These are phyloP conservation scores for Sebastes schlegelii DNA, from an alignment of 2,113 vertebrate genomes.

Conservation along the genomic window DNA sequence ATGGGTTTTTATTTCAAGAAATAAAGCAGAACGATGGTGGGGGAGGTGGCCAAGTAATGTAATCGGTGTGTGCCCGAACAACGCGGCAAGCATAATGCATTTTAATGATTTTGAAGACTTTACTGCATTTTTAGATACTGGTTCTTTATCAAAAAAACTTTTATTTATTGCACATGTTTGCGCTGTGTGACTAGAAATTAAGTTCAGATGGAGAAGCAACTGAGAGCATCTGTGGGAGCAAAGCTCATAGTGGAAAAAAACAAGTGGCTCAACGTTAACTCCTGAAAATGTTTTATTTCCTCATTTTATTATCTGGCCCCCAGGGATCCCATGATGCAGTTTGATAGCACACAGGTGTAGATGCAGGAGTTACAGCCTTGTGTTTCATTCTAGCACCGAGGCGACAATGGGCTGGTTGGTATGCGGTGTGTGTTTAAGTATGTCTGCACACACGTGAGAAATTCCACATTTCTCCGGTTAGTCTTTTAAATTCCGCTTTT, in stretches of 20 bases:
- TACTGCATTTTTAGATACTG: background rate
- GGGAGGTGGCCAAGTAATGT: too few species aligned
- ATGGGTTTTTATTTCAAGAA: too few species aligned
- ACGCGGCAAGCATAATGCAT: background rate
- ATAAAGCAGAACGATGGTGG: too few species aligned
- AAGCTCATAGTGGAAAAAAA: background rate
- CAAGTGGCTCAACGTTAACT: background rate
- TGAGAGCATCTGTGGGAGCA: background rate
- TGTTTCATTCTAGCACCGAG: conserved; percentile 33
- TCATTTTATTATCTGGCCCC: background rate
- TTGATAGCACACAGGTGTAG: conserved; percentile 5
- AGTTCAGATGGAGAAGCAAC: background rate
- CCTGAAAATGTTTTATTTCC: conserved; percentile 43
- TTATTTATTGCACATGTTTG: background rate
- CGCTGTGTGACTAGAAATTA: background rate
- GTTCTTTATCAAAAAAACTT: background rate
- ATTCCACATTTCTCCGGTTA: conserved; percentile 38
- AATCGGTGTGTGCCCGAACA: too few species aligned
- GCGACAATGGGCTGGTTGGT: conserved; percentile 32
- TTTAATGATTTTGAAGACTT: background rate
- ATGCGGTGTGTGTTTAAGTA: conserved; percentile 9
- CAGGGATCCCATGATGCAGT: background rate
- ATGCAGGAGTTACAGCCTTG: conserved; percentile 11
- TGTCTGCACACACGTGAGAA: conserved; percentile 25
- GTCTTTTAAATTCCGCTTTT: fast-evolving